Percentiles rank a stretch among this genome's conserved stretches.
phyloP scores from a whole-genome alignment of 92 coral and sea anemone genomes.

The Actinernus sp. region DNA sequence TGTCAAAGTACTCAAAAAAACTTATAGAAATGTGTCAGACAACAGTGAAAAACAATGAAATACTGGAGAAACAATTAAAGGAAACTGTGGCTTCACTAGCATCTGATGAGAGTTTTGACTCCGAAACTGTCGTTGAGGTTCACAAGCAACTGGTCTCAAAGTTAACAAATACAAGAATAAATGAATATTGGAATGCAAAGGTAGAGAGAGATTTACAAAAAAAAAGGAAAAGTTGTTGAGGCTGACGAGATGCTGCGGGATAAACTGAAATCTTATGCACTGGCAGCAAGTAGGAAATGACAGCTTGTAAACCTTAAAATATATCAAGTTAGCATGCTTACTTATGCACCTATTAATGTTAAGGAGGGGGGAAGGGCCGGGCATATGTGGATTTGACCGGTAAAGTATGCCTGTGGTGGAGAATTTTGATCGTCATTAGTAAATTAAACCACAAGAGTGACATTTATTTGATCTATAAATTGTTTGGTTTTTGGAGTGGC shows the following conservation, averaged over 20 bases:
- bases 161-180: constrained; percentile 7
- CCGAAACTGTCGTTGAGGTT: constrained; percentile 1
- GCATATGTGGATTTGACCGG: too few relatives aligned
- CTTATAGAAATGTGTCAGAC: constrained; percentile 37
- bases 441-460: too few relatives aligned
- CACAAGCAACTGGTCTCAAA: constrained; percentile 34
- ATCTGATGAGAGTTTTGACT: neutral
- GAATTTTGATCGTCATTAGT: too few relatives aligned
- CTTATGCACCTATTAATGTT: too few relatives aligned
- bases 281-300: constrained; percentile 24
- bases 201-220: constrained; percentile 35
- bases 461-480: too few relatives aligned
- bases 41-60: constrained; percentile 19
- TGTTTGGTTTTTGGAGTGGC: too few relatives aligned
- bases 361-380: too few relatives aligned
- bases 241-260: constrained; percentile 53
- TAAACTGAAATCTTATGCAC: constrained; percentile 25
- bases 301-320: too few relatives aligned
- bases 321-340: too few relatives aligned
- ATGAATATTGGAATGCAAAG: constrained; percentile 8
- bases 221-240: constrained; percentile 35
- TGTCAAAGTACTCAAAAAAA: constrained; percentile 14
- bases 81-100: neutral
- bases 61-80: constrained; percentile 10
- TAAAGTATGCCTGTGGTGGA: too few relatives aligned